Evolutionary conservation across 2,797 vertebrate genomes (phyloP).

Genomic region (Muscicapa striata): DNA sequence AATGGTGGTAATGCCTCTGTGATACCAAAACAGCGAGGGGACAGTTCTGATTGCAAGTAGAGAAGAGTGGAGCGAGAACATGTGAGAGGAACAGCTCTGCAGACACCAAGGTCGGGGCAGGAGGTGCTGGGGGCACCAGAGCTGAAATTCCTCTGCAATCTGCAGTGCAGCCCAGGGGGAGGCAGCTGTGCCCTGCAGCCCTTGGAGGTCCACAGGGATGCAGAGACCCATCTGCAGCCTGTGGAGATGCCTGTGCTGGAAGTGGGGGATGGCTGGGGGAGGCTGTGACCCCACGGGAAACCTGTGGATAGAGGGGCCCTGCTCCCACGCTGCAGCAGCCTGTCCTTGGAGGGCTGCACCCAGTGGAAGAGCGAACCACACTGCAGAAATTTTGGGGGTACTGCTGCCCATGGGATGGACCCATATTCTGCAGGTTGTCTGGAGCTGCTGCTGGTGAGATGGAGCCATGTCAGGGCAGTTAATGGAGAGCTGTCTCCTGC

Average conservation of each 20-base stretch:
- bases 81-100: fast-evolving
- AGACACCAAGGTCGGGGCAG: background rate
- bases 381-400: background rate
- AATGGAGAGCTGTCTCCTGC: background rate
- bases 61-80: fast-evolving
- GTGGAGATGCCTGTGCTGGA: fast-evolving
- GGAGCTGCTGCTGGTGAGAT: background rate
- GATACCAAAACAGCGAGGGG: background rate
- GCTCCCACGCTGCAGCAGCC: background rate
- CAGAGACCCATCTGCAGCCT: background rate
- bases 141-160: background rate
- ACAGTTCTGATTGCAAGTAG: background rate
- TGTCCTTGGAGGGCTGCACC: background rate
- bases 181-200: background rate
- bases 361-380: background rate
- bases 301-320: background rate
- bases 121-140: fast-evolving
- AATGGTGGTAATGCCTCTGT: background rate
- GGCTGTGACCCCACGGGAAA: background rate
- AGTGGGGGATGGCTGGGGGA: background rate
- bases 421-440: background rate
- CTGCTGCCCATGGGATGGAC: background rate
- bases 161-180: background rate
- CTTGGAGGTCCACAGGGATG: too few species aligned
- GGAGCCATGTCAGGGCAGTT: background rate